Conservation (phyloP, 2,113 vertebrate genomes). For the Narcine bancroftii region DNA sequence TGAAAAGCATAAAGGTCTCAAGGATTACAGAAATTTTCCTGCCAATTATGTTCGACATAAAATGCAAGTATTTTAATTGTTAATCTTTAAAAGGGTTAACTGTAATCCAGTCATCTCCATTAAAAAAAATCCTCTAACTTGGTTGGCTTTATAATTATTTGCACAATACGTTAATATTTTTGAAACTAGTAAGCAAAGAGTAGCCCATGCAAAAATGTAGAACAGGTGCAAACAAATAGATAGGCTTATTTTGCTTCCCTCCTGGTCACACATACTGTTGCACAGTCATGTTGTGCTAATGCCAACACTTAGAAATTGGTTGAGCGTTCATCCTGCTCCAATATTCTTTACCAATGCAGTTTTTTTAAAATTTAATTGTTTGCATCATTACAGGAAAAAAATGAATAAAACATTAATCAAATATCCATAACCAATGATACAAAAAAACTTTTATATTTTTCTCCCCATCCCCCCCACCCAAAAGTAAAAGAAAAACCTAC, state of each 20-base stretch:
- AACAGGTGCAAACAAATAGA: background rate
- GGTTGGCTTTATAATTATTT: background rate
- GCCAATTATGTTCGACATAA: background rate
- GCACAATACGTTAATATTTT: background rate
- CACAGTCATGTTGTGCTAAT: background rate
- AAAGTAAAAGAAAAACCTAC: too few species aligned
- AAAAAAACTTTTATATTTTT: too few species aligned
- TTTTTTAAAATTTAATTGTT: too few species aligned
- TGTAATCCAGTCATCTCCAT: background rate
- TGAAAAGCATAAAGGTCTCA: conserved; percentile 39
- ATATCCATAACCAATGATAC: too few species aligned
- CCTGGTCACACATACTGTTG: background rate
- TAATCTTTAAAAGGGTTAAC: background rate
- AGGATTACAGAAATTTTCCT: background rate
- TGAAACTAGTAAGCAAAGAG: background rate
- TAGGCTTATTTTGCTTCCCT: background rate
- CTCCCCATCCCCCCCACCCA: too few species aligned
- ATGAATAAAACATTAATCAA: too few species aligned
- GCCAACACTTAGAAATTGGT: background rate
- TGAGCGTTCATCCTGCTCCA: background rate
- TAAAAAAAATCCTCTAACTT: background rate
- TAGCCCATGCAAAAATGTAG: background rate
- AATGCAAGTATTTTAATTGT: conserved; percentile 12
- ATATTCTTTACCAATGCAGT: background rate
- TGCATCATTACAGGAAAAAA: too few species aligned